phyloP scores from a whole-genome alignment of 2,113 vertebrate species.

The Neogale vison region DNA sequence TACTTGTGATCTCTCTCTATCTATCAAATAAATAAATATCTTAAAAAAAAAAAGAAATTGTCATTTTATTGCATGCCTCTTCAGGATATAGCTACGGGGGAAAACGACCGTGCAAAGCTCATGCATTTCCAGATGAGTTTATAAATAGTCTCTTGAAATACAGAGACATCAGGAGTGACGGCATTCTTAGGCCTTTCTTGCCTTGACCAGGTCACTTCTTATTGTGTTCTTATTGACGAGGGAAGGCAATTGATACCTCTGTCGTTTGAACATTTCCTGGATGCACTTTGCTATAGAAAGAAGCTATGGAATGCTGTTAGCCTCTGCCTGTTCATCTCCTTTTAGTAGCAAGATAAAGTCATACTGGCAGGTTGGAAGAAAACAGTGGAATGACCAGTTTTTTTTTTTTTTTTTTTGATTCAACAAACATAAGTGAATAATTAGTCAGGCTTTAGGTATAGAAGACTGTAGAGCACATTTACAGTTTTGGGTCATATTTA shows the following conservation, averaged over 20 bases:
- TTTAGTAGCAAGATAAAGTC: constrained; percentile 39
- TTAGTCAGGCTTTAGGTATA: constrained; percentile 36
- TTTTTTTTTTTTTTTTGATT: constrained; percentile 17
- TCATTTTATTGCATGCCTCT: constrained; percentile 61
- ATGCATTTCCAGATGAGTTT: constrained; percentile 53
- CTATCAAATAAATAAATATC: too few relatives aligned
- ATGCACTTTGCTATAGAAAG: background rate
- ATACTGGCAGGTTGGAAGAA: background rate
- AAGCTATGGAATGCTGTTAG: constrained; percentile 2
- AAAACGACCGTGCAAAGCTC: constrained; percentile 40
- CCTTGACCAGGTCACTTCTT: constrained; percentile 22
- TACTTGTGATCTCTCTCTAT: too few relatives aligned
- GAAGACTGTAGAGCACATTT: constrained; percentile 27
- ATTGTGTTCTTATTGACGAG: background rate
- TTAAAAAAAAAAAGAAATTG: too few relatives aligned
- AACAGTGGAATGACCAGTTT: constrained; percentile 35
- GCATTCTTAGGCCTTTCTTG: background rate
- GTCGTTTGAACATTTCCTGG: background rate
- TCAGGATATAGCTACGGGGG: constrained; percentile 19
- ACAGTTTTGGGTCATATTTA: constrained; percentile 9
- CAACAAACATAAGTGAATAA: constrained; percentile 62
- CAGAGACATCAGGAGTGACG: background rate
- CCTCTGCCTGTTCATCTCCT: constrained; percentile 38
- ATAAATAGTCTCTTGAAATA: constrained; percentile 56
- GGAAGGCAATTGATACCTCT: constrained; percentile 35